Conservation (phyloP, 1,140 invertebrate species). For the Drosophila kepulauana region DNA sequence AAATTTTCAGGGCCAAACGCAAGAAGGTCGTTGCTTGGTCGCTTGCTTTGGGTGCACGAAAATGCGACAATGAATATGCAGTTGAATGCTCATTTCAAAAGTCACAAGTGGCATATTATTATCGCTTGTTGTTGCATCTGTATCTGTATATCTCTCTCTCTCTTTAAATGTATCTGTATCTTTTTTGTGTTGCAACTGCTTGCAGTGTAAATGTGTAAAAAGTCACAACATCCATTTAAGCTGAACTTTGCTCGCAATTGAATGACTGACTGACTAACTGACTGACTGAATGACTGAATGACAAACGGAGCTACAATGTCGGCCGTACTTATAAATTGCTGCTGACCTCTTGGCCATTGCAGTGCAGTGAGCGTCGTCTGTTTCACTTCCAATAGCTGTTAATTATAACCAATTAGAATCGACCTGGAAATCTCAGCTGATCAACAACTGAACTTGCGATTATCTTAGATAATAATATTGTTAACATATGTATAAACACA, state of each 20-base stretch:
- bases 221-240: conserved; percentile 69
- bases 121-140: conserved; percentile 25
- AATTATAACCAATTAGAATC: conserved; percentile 53
- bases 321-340: conserved; percentile 34
- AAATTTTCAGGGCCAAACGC: conserved; percentile 71
- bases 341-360: conserved; percentile 62
- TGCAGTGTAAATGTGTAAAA: conserved; percentile 55
- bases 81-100: conserved; percentile 51
- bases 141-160: conserved; percentile 11
- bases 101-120: conserved; percentile 53
- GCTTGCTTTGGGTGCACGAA: conserved; percentile 54
- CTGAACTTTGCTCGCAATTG: conserved; percentile 75
- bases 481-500: conserved; percentile 15
- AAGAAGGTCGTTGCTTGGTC: conserved; percentile 60
- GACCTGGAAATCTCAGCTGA: conserved; percentile 28
- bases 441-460: background rate
- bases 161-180: conserved; percentile 8
- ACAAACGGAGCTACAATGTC: conserved; percentile 36
- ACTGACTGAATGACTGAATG: conserved; percentile 23
- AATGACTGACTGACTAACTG: conserved; percentile 18
- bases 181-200: conserved; percentile 34
- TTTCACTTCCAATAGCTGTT: conserved; percentile 22
- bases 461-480: conserved; percentile 14
- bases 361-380: conserved; percentile 33
- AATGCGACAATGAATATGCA: conserved; percentile 68